phyloP scores from a whole-genome alignment of 2,797 vertebrate genomes.

The Channallabes apus region DNA sequence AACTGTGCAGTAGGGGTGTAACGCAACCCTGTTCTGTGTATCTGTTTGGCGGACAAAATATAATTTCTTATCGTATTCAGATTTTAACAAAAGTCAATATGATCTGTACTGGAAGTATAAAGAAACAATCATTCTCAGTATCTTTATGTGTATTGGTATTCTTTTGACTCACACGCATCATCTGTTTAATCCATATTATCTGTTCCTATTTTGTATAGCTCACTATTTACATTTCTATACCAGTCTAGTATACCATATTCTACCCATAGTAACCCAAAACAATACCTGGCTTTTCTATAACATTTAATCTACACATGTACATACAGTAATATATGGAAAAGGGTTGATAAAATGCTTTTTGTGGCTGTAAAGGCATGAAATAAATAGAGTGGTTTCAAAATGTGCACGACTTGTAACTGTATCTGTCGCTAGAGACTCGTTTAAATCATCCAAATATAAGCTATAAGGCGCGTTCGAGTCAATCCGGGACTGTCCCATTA shows the following conservation, averaged over 20 bases:
- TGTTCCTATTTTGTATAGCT: not conserved
- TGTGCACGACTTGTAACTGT: no score
- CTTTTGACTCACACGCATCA: not conserved
- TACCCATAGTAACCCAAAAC: not conserved
- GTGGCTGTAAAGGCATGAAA: no score
- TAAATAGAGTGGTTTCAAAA: no score
- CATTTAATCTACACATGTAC: not conserved
- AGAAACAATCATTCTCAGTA: not conserved
- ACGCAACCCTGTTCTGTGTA: not conserved
- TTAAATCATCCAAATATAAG: no score
- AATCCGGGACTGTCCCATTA: no score
- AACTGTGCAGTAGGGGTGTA: not conserved
- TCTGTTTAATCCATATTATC: not conserved
- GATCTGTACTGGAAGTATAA: not conserved
- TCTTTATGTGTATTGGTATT: not conserved
- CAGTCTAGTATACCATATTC: not conserved
- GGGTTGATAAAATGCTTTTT: no score
- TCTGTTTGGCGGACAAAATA: not conserved
- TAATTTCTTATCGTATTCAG: not conserved
- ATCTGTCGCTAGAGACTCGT: no score
- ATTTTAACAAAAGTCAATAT: not conserved
- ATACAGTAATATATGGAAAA: no score
- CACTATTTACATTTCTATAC: not conserved
- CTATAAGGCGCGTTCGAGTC: no score
- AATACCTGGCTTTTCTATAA: not conserved